Percentiles rank a stretch among this genome's conserved stretches.
Conservation (phyloP, 2,888 invertebrate species). For the Eudemis profundana region DNA sequence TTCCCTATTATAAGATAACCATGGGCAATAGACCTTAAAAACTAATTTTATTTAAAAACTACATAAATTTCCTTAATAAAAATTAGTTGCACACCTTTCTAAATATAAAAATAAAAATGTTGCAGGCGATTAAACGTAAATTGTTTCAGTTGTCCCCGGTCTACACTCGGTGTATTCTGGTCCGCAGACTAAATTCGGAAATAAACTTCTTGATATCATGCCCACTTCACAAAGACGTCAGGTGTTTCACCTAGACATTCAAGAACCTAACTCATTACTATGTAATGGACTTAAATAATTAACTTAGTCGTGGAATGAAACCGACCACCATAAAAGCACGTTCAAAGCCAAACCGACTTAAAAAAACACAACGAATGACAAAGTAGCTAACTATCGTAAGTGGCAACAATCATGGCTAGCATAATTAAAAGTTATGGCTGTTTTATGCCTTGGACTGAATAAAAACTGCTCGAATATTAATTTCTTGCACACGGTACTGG, state of each 20-base stretch:
- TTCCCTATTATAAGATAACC: too few species aligned
- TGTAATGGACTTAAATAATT: slow-evolving; percentile 12
- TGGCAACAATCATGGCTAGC: slow-evolving; percentile 16
- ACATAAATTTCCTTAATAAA: too few species aligned
- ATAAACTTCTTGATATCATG: too few species aligned
- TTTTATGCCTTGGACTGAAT: background rate
- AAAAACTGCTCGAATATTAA: background rate
- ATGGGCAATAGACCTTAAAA: too few species aligned
- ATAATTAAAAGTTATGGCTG: background rate
- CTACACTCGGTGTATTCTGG: too few species aligned
- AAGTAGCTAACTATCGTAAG: slow-evolving; percentile 6
- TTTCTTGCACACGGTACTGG: background rate
- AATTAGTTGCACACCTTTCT: too few species aligned
- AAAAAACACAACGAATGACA: slow-evolving; percentile 9
- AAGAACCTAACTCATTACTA: background rate
- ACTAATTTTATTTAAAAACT: too few species aligned
- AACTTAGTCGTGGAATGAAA: background rate
- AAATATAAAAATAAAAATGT: too few species aligned
- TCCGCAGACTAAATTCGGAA: too few species aligned
- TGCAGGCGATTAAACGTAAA: too few species aligned
- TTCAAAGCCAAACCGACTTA: slow-evolving; percentile 7
- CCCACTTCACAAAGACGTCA: background rate
- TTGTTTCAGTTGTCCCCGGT: too few species aligned
- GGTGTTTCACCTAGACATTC: background rate
- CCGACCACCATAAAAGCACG: slow-evolving; percentile 5